Conservation (phyloP, 1,140 invertebrate species). For the Danaus melanippus region DNA sequence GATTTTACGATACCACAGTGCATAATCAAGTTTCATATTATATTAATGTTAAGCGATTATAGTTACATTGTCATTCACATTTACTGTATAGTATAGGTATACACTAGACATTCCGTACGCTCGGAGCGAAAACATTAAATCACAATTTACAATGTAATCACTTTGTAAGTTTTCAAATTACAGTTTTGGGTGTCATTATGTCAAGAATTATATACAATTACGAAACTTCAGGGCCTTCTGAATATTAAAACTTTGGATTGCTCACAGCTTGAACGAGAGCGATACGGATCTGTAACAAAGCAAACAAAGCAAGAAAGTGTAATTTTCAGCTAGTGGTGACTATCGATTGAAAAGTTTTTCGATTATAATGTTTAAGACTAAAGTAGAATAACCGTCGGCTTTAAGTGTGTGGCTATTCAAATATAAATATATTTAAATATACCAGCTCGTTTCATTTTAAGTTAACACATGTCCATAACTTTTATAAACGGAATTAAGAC, state of each 20-base stretch:
- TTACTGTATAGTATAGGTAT: slow-evolving; percentile 1
- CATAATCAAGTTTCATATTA: slow-evolving; percentile 18
- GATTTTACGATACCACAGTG: slow-evolving; percentile 26
- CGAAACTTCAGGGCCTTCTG: slow-evolving; percentile 32
- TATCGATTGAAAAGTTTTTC: slow-evolving; percentile 65
- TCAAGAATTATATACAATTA: slow-evolving; percentile 40
- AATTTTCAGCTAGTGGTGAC: slow-evolving; percentile 50
- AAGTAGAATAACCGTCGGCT: too few species aligned
- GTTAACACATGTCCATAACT: slow-evolving; percentile 16
- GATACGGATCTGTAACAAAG: slow-evolving; percentile 51
- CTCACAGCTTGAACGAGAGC: slow-evolving; percentile 45
- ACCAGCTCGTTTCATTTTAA: neutral
- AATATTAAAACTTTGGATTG: slow-evolving; percentile 64
- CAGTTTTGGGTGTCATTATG: slow-evolving; percentile 44
- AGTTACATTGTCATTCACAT: slow-evolving; percentile 16
- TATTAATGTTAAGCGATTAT: slow-evolving; percentile 15
- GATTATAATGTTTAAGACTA: slow-evolving; percentile 32
- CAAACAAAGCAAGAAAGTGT: slow-evolving; percentile 43
- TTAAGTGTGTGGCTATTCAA: too few species aligned
- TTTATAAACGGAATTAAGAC: too few species aligned
- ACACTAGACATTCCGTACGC: slow-evolving; percentile 10
- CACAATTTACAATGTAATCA: slow-evolving; percentile 38
- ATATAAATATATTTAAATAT: too few species aligned
- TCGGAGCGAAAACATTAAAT: slow-evolving; percentile 19
- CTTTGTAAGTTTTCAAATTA: slow-evolving; percentile 55